Evolutionary conservation across 2,888 invertebrate species (phyloP), one percentile per base, ranked within the genome.

Genomic region (Hypolimnas misippus): DNA sequence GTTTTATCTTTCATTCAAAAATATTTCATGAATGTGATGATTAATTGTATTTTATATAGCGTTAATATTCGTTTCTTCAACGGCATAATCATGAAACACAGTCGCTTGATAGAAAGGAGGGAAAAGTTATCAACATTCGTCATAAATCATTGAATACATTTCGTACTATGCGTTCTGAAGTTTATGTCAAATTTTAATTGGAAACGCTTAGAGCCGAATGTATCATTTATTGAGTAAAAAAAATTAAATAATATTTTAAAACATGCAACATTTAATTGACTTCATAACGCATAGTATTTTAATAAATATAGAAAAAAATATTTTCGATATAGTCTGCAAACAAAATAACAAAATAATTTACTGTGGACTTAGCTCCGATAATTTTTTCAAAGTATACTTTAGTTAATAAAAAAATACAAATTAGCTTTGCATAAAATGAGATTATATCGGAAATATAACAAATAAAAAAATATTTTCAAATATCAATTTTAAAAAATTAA

Each of bases 41-140:
- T n/a, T n/a, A n/a, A n/a, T n/a, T n/a, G n/a, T n/a, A n/a, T n/a
- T n/a, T n/a, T n/a, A n/a, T n/a, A 10, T 4, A 35, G 33, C n/a
- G 10, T 6, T 25, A 19, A 5, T 19, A 19, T 33, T 17, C 29
- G 50, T 51, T 19, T 51, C 19, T 56, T 54, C 19, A 64, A 64
- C 61, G 66, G 68, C 63, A 60, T 58, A 56, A 61, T 68, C 68
- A 66, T 58, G 56, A 65, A 66, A 66, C 68, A 65, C 60, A 79
- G 70, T 75, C 83, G 82, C 73, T 71, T 70, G 65, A 64, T 67
- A 66, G 67, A 58, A 69, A 58, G 49, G 69, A 58, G 29, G 50
- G 51, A 31, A 51, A 54, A 46, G 10, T 49, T 17, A 58, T 65
- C 57, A 62, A 55, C 51, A 50, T 53, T 35, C 50, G 42, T 54